phyloP scores from a whole-genome alignment of 2,888 invertebrate genomes.

The Oeneis ivallda region DNA sequence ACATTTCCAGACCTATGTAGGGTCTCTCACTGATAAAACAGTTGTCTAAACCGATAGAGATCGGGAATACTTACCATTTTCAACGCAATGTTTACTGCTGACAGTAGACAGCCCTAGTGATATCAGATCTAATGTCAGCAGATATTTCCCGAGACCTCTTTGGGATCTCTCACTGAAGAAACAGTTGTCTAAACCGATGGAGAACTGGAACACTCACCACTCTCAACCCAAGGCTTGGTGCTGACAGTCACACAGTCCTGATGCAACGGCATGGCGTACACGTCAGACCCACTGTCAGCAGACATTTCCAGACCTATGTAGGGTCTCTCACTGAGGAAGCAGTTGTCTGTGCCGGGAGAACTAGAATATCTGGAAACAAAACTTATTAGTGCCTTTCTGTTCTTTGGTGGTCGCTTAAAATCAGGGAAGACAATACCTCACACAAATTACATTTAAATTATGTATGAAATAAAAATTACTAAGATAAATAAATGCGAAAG shows the following conservation, averaged over 20 bases:
- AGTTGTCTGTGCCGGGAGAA: constrained; percentile 85
- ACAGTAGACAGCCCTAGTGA: background rate
- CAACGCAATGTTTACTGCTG: background rate
- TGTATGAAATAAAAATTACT: too few relatives aligned
- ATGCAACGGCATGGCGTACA: constrained; percentile 86
- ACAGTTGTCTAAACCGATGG: constrained; percentile 87
- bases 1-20: too few relatives aligned
- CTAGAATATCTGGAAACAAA: constrained; percentile 71
- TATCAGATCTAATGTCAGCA: background rate
- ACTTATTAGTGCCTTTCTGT: background rate
- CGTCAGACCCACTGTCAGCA: constrained; percentile 89
- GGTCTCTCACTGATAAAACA: too few relatives aligned
- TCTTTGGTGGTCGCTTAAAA: too few relatives aligned
- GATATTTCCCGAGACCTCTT: background rate
- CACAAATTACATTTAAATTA: too few relatives aligned
- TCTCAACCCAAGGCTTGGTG: constrained; percentile 78
- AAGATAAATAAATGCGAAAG: too few relatives aligned
- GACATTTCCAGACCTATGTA: constrained; percentile 87
- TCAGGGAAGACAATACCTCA: too few relatives aligned
- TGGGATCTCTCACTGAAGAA: constrained; percentile 56
- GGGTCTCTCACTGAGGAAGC: constrained; percentile 87
- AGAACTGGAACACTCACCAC: constrained; percentile 77
- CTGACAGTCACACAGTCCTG: constrained; percentile 65
- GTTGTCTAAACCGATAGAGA: constrained; percentile 41
- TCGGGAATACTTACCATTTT: too few relatives aligned